Conservation (phyloP, 2,888 invertebrate species). For the Platycnemis pennipes region DNA sequence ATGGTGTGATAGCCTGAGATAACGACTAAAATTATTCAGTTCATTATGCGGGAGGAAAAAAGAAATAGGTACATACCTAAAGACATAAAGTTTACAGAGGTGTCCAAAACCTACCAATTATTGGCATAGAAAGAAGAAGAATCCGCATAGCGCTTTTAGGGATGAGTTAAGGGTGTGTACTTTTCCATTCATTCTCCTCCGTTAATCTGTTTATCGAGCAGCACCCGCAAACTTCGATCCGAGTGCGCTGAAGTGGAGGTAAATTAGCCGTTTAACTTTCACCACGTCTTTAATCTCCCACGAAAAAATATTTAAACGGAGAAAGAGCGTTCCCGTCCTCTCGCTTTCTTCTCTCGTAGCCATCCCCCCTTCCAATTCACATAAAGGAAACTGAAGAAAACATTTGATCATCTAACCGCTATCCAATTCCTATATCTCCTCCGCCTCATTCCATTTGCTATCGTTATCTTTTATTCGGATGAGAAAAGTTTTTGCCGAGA, state of each 20-base stretch:
- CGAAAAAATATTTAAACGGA: neutral
- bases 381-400: neutral
- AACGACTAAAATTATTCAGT: too few relatives aligned
- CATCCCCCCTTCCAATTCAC: neutral
- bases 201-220: constrained; percentile 18
- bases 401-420: neutral
- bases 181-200: neutral
- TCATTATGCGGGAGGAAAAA: too few relatives aligned
- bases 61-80: too few relatives aligned
- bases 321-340: neutral
- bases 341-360: neutral
- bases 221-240: neutral
- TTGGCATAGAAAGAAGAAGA: too few relatives aligned
- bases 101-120: too few relatives aligned
- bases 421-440: neutral
- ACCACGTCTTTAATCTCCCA: neutral
- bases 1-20: too few relatives aligned
- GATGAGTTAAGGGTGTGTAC: too few relatives aligned
- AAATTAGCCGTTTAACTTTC: neutral
- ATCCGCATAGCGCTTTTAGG: too few relatives aligned
- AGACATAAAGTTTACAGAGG: too few relatives aligned
- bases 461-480: neutral
- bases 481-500: neutral
- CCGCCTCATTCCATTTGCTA: neutral
- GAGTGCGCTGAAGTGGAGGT: neutral